These are phyloP conservation scores for Rana temporaria DNA, from an alignment of 2,113 vertebrate genomes.

Conservation along the genomic window DNA sequence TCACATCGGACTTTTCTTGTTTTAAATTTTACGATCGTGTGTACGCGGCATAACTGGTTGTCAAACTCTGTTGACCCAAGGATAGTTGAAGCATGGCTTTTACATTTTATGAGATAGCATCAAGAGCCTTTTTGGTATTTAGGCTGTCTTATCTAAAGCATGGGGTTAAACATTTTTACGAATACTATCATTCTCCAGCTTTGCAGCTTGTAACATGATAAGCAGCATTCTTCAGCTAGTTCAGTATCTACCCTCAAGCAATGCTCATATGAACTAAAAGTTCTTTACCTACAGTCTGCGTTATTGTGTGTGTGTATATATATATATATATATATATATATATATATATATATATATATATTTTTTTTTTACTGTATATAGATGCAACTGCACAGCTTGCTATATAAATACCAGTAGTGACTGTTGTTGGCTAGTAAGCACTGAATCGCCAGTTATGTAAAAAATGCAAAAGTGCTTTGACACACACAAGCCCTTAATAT, in stretches of 20 bases:
- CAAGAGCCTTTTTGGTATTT: background rate
- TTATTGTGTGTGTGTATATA: no score
- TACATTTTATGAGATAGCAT: no score
- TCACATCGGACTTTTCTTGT: no score
- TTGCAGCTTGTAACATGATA: constrained; percentile 23
- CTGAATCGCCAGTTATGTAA: constrained; percentile 30
- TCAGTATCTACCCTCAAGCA: constrained; percentile 1
- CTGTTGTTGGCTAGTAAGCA: background rate
- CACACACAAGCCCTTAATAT: constrained; percentile 60
- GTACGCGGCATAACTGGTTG: no score
- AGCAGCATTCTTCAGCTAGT: background rate
- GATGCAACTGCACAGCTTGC: no score
- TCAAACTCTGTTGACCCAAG: no score
- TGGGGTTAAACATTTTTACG: background rate
- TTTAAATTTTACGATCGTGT: no score
- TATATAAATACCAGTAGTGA: background rate
- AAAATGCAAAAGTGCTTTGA: constrained; percentile 60
- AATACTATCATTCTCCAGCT: background rate
- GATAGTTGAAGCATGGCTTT: no score
- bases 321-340: no score
- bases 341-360: no score
- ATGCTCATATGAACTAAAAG: constrained; percentile 1
- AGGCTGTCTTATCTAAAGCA: background rate
- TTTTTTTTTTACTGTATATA: no score
- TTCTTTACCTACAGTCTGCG: background rate